Evolutionary conservation across 2,888 invertebrate genomes (phyloP).

Genomic region (Pemphredon lugubris): DNA sequence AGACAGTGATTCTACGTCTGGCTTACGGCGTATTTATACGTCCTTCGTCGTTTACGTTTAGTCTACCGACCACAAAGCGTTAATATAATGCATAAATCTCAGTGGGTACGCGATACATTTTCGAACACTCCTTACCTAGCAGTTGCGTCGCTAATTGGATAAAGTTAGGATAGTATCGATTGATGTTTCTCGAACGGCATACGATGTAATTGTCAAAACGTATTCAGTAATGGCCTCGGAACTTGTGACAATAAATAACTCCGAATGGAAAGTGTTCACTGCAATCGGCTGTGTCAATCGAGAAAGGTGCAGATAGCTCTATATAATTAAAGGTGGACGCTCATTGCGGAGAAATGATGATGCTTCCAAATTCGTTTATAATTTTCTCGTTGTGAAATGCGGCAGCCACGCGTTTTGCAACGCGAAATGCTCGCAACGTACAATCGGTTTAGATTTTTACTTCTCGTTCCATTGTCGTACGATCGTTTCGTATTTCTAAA

Average conservation of each 20-base stretch:
- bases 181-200: slow-evolving; percentile 15
- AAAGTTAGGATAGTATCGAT: slow-evolving; percentile 26
- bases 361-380: slow-evolving; percentile 11
- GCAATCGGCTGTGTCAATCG: slow-evolving; percentile 1
- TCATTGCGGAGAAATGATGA: slow-evolving; percentile 2
- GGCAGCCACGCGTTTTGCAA: slow-evolving; percentile 71
- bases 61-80: no score
- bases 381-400: slow-evolving; percentile 55
- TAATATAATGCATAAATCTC: no score
- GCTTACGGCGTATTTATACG: no score
- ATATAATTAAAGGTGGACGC: slow-evolving; percentile 4
- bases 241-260: slow-evolving; percentile 46
- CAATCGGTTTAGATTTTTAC: background rate
- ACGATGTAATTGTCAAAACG: background rate
- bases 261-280: no score
- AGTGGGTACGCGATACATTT: background rate
- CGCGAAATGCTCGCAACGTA: slow-evolving; percentile 3
- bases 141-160: slow-evolving; percentile 9
- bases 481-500: background rate
- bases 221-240: slow-evolving; percentile 22
- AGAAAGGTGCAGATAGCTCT: slow-evolving; percentile 4
- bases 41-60: no score
- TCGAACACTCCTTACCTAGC: slow-evolving; percentile 6
- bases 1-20: no score
- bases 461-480: slow-evolving; percentile 1